Base-by-base conservation (phyloP, 1,140 invertebrate species). In the Aphelenchoides besseyi region DNA sequence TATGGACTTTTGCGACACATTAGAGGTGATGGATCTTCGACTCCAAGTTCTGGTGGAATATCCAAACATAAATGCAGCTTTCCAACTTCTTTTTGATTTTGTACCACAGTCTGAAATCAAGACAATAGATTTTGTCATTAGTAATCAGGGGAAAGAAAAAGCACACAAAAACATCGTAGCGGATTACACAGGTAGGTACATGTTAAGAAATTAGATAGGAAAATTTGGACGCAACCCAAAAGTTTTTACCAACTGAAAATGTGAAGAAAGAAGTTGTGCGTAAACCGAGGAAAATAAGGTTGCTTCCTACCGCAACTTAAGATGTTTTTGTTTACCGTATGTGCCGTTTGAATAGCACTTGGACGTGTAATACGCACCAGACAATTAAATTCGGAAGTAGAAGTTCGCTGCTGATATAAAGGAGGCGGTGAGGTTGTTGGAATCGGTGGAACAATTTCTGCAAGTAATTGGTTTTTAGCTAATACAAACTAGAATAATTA, bases 1-100 rank as follows among this genome's bases (percentile, higher is more conserved):
- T 76, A 76, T 32, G 74, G 74, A 67, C 75, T 78, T 48, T 66
- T 23, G 16, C 35, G 69, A 32, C 29, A 52, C 18, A 33, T 33
- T 9, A 18, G 35, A 9, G 57, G 53, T 28, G 63, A 64, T 28
- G 18, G 18, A n/a, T 75, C 66, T 48, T 48, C 68, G 35, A 2
- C 29, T 28, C 9, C 52, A 16, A 75, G 53, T 48, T 74, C 70
- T 3, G 35, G 74, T 2, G 75, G 73, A 0, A 68, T 76, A 33
- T 78, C 54, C 23, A 75, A 28, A 36, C 59, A 8, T 12, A 72
- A n/a, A 16, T 52, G 16, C 18, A 71, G 30, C 16, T 9, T 55
- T 29, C 28, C 3, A 54, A n/a, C 48, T 26, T 29, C 23, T 35
- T 33, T 48, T 68, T 74, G 71, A 30, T 73, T 8, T 30, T 66